Conservation (phyloP, 2,888 invertebrate genomes). For the Dendrolimus pini region DNA sequence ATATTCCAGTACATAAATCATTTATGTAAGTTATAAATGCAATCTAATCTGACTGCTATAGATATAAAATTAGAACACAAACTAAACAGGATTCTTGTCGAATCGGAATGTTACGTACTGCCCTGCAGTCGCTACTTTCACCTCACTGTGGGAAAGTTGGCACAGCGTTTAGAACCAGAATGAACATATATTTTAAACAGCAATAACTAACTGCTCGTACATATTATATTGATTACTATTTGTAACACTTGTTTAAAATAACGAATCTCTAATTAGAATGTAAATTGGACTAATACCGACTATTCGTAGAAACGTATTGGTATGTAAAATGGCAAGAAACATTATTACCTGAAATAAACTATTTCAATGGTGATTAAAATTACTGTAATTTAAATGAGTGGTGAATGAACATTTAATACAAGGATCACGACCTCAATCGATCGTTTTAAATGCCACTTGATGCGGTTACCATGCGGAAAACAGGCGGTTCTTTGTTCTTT, state of each 20-base stretch:
- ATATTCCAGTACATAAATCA: not conserved
- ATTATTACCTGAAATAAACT: too few relatives aligned
- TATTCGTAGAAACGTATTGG: too few relatives aligned
- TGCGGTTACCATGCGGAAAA: constrained; percentile 63
- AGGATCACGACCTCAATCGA: constrained; percentile 58
- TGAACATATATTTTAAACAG: constrained; percentile 42
- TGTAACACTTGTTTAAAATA: too few relatives aligned
- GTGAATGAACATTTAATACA: constrained; percentile 34
- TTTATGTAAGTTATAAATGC: not conserved
- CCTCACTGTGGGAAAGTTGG: constrained; percentile 65
- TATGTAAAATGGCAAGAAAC: too few relatives aligned
- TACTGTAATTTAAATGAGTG: constrained; percentile 11
- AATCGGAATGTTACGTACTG: constrained; percentile 57
- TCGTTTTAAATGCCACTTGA: constrained; percentile 67
- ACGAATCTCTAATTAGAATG: too few relatives aligned
- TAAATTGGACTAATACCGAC: too few relatives aligned
- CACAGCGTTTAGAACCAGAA: constrained; percentile 59
- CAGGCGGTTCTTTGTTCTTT: constrained; percentile 51
- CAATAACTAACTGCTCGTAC: constrained; percentile 12
- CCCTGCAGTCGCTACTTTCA: constrained; percentile 63
- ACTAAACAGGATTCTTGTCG: constrained; percentile 47
- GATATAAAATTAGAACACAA: constrained; percentile 10
- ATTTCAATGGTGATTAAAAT: not conserved
- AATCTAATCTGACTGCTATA: not conserved
- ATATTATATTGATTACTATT: constrained; percentile 7